Evolutionary conservation across 2,113 vertebrate species (phyloP).

Genomic region (Sciurus niger): DNA sequence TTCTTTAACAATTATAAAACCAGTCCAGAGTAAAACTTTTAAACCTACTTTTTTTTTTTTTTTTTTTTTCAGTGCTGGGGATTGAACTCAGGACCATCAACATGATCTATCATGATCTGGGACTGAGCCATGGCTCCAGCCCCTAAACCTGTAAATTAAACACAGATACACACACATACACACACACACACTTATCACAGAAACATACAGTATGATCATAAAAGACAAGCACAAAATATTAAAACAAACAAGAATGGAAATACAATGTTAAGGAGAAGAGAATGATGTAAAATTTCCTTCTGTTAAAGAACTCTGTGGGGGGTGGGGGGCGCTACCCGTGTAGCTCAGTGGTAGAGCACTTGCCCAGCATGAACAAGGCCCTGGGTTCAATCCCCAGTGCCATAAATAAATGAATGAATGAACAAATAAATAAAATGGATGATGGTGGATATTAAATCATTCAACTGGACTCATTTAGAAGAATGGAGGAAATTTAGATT

Average conservation of each 20-base stretch:
- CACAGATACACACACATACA: neutral
- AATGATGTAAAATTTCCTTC: neutral
- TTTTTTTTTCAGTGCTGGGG: neutral
- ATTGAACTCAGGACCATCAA: neutral
- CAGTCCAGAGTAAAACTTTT: neutral
- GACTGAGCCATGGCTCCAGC: neutral
- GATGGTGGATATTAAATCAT: neutral
- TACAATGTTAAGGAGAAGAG: neutral
- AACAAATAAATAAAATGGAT: neutral
- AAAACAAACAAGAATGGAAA: neutral
- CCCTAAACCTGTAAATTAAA: neutral
- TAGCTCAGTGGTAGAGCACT: no score
- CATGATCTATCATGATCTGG: neutral
- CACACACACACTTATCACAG: neutral
- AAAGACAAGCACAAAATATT: neutral
- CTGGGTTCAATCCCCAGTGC: no score
- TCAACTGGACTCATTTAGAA: neutral
- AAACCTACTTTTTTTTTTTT: neutral
- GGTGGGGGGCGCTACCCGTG: no score
- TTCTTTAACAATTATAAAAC: conserved; percentile 20
- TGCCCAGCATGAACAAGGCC: no score
- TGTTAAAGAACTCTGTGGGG: neutral
- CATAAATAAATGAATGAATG: no score
- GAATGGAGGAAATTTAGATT: no score
- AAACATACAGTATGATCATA: neutral